Conservation (phyloP, 1,140 invertebrate species). For the Sweltsa coloradensis region DNA sequence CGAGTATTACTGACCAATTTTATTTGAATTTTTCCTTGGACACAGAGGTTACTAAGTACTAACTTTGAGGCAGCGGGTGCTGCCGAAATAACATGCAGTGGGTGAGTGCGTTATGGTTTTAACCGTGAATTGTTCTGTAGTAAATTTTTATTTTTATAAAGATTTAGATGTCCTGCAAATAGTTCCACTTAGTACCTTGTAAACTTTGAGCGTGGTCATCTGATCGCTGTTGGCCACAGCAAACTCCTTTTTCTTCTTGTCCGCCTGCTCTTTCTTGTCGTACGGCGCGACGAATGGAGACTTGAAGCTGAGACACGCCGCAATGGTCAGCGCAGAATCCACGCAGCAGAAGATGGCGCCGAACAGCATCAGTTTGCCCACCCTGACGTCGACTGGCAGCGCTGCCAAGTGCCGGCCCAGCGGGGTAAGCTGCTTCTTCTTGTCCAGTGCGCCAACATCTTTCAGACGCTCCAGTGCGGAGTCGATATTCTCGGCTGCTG, state of each 20-base stretch:
- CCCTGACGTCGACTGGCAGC: conserved; percentile 72
- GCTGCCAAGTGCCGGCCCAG: conserved; percentile 80
- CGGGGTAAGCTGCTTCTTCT: conserved; percentile 64
- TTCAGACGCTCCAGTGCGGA: conserved; percentile 62
- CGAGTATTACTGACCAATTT: too few species aligned
- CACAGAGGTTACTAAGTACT: too few species aligned
- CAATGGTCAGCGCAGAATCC: conserved; percentile 86
- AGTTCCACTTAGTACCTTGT: too few species aligned
- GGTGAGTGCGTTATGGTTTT: too few species aligned
- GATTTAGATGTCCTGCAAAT: too few species aligned
- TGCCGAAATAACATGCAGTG: too few species aligned
- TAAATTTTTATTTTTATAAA: too few species aligned
- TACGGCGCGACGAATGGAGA: conserved; percentile 68
- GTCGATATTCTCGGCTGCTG: conserved; percentile 57
- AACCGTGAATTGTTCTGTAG: too few species aligned
- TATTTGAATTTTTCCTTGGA: too few species aligned
- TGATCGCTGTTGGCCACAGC: conserved; percentile 65
- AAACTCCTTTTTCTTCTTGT: conserved; percentile 59
- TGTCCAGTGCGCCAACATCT: conserved; percentile 79
- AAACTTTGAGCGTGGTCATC: conserved; percentile 62
- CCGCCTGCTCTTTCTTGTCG: conserved; percentile 56
- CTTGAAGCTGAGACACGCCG: conserved; percentile 76
- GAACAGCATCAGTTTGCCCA: conserved; percentile 82
- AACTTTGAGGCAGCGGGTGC: too few species aligned
- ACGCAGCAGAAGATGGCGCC: conserved; percentile 87